Evolutionary conservation across 1,140 invertebrate genomes (phyloP), one percentile per base, ranked within the genome.

Genomic region (Planococcus citri): DNA sequence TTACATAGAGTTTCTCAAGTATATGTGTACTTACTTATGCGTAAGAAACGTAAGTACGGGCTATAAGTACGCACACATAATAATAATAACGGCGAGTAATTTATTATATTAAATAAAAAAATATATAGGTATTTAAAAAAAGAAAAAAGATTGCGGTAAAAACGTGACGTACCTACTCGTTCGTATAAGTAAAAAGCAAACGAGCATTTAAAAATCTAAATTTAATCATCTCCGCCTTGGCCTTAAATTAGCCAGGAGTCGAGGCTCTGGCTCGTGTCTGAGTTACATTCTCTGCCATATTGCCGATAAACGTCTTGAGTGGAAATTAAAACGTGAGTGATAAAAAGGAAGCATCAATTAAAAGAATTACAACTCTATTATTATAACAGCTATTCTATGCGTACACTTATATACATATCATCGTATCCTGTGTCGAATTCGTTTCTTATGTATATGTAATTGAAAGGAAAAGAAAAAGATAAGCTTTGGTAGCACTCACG

Each of bases 271-370:
- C 60, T 64, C 60, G 60, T 64, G 60, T 64, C 60, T 64, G 21
- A n/a, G 51, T 64, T 64, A 20, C 10, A 64, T 64, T 27, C 25
- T 64, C 22, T 20, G 20, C 20, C 14, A 25, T 64, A 25, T 64
- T 21, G 60, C 6, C 12, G 60, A 64, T 24, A 64, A 64, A 64
- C 25, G 25, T 10, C 20, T 64, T 25, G 21, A 64, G 60, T 64
- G 20, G 2, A 60, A 60, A 60, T 64, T 64, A 27, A 64, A 64
- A 64, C 60, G 60, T 64, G 60, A 64, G 25, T 25, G 60, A 64
- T 64, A 64, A 64, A 64, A 27, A 64, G 60, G 60, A 64, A 24
- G 60, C 24, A 64, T 64, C 60, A 64, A 64, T 64, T 64, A 64
- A 64, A 64, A 64, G 60, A 64, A 64, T 64, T 64, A 51, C 41